Evolutionary conservation across 2,113 vertebrate species (phyloP), one percentile per base, ranked within the genome.

Genomic region (Tachycineta bicolor): DNA sequence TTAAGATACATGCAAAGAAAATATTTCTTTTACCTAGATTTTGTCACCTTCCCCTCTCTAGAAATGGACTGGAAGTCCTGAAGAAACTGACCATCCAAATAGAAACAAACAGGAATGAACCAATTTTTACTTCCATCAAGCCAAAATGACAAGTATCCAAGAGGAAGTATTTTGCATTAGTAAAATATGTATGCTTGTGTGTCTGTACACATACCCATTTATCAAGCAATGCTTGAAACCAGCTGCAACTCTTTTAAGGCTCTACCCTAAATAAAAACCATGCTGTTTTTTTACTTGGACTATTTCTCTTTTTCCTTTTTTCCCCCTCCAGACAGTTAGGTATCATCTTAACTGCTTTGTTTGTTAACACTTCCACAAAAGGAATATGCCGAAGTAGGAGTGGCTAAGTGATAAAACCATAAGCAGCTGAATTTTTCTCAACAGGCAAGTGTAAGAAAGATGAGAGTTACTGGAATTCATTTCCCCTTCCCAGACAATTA

Each of bases 401-500:
- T 33, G 68, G 53, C 33, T 58, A 83, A 88, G 37, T 81, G 77
- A 91, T 39, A 93, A 91, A 81, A 26, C 12, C 60, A 81, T 6
- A 26, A 62, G 31, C 64, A 94, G 43, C 46, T 46, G 31, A 75
- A 19, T 80, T 78, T 55, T 92, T 74, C 46, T 88, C 15, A 2
- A 73, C 44, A 82, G 62, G 46, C 23, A 84, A 70, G 23, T 31
- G 73, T 73, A 95, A 75, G 81, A 70, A 90, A 76, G n/a, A 94
- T 75, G 39, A 0, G 1, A 85, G 33, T 62, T 90, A 63, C 78
- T 79, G 89, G 76, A 64, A 89, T 74, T 73, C 28, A 73, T 74
- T 94, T 93, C 55, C 24, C 46, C 43, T 92, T 86, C 90, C 55
- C 89, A 94, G 84, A 74, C 55, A 56, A 88, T 76, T 80, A 92